These are phyloP conservation scores for Istiophorus platypterus DNA, from an alignment of 2,113 vertebrate genomes.

Conservation along the genomic window DNA sequence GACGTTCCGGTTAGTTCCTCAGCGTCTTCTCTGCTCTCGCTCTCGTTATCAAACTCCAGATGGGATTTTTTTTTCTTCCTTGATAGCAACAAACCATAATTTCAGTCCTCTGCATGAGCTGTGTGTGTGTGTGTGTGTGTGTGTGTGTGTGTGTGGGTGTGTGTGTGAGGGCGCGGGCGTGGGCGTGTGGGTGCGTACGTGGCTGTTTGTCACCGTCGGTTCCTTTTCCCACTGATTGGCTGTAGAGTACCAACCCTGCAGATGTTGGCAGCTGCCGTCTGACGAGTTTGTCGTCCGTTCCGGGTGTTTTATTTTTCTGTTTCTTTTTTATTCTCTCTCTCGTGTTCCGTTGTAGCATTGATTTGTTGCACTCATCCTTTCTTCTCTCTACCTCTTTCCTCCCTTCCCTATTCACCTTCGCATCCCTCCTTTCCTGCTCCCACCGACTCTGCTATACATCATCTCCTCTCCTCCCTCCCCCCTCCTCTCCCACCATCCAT, in stretches of 20 bases:
- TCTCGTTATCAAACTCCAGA: slow-evolving; percentile 1
- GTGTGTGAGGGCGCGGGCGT: background rate
- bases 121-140: background rate
- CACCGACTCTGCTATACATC: too few species aligned
- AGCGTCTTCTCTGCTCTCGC: background rate
- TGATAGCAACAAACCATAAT: background rate
- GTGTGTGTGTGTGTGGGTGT: background rate
- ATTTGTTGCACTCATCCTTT: background rate
- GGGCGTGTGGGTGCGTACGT: background rate
- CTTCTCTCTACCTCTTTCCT: background rate
- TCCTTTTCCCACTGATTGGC: background rate
- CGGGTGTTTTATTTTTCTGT: background rate
- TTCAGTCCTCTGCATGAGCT: background rate
- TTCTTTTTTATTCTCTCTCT: too few species aligned
- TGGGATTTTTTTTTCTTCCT: background rate
- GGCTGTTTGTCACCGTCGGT: too few species aligned
- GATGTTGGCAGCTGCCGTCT: background rate
- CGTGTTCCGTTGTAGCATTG: background rate
- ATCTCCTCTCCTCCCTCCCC: background rate
- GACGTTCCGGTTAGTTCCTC: background rate
- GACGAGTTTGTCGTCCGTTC: background rate
- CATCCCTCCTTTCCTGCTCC: background rate
- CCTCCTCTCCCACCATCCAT: too few species aligned
- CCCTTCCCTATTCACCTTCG: background rate
- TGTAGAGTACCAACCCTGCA: background rate